These are phyloP conservation scores for Agrotis ipsilon DNA, from an alignment of 2,888 invertebrate species.

Conservation along the genomic window DNA sequence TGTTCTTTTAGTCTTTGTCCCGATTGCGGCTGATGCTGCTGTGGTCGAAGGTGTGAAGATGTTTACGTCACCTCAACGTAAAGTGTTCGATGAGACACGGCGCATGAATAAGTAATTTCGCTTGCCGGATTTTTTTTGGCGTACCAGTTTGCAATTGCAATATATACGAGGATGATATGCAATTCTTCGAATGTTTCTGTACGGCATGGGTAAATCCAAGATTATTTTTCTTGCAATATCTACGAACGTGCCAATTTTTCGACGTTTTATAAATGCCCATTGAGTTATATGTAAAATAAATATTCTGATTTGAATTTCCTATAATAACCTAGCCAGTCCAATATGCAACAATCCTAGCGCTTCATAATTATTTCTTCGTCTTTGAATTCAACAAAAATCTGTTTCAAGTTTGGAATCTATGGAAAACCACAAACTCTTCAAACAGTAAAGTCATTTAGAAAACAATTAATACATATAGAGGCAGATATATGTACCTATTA, in stretches of 20 bases:
- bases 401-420: not conserved
- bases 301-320: too few relatives aligned
- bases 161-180: conserved; percentile 22
- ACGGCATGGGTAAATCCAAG: not conserved
- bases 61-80: conserved; percentile 36
- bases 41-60: conserved; percentile 21
- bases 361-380: not conserved
- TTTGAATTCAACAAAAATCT: not conserved
- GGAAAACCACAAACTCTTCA: too few relatives aligned
- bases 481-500: too few relatives aligned
- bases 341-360: not conserved
- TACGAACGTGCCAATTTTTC: too few relatives aligned
- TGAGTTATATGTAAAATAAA: too few relatives aligned
- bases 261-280: too few relatives aligned
- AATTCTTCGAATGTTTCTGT: conserved; percentile 8
- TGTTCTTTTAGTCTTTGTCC: conserved; percentile 77
- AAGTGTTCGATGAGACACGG: conserved; percentile 24
- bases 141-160: conserved; percentile 20
- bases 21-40: conserved; percentile 67
- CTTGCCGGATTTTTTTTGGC: conserved; percentile 20
- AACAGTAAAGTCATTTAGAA: not conserved
- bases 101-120: conserved; percentile 39
- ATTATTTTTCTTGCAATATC: too few relatives aligned
- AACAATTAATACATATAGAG: too few relatives aligned
- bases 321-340: too few relatives aligned